Evolutionary conservation across 2,888 invertebrate genomes (phyloP).

Genomic region (Allygus modestus): DNA sequence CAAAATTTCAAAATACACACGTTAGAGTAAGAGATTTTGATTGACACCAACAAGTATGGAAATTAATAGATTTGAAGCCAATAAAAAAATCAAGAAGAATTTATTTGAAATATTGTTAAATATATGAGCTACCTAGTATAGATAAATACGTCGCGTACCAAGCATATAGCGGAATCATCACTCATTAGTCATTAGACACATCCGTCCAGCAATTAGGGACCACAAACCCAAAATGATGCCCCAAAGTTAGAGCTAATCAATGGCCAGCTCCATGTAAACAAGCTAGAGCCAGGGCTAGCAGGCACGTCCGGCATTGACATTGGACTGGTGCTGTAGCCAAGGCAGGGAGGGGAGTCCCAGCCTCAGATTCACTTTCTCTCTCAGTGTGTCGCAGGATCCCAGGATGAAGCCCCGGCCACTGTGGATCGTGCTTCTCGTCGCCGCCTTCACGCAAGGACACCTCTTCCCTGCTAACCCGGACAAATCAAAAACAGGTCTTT

Average conservation of each 20-base stretch:
- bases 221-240: not conserved
- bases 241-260: not conserved
- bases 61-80: no score
- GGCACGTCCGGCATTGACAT: slow-evolving; percentile 19
- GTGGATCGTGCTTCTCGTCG: slow-evolving; percentile 6
- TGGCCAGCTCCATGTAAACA: slow-evolving; percentile 10
- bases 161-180: no score
- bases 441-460: slow-evolving; percentile 30
- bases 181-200: no score
- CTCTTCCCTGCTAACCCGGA: slow-evolving; percentile 36
- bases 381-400: slow-evolving; percentile 12
- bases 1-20: no score
- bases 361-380: slow-evolving; percentile 24
- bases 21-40: no score
- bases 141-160: no score
- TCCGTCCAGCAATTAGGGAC: not conserved
- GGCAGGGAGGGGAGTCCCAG: not conserved
- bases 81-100: no score
- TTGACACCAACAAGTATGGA: no score
- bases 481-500: slow-evolving; percentile 26
- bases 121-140: no score
- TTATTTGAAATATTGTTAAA: no score
- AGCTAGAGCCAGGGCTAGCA: not conserved
- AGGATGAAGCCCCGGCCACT: slow-evolving; percentile 45
- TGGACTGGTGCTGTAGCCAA: not conserved